Evolutionary conservation across 2,888 invertebrate species (phyloP).

Genomic region (Xanthia icteritia): DNA sequence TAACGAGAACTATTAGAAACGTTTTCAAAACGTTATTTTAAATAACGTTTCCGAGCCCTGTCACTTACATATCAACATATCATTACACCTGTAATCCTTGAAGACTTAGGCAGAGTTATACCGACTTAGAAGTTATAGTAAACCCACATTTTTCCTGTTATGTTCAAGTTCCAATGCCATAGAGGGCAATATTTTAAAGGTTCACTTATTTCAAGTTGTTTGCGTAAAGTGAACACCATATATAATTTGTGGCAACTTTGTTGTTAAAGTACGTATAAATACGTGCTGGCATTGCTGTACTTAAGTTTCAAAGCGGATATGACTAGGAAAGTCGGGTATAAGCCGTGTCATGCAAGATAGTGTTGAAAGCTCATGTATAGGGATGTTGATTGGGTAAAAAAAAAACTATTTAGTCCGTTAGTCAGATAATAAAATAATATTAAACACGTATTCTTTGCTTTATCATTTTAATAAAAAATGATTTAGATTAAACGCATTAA

Average conservation of each 20-base stretch:
- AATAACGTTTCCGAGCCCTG: too few relatives aligned
- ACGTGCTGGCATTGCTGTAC: conserved; percentile 21
- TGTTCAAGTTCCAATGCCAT: not conserved
- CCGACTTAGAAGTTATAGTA: too few relatives aligned
- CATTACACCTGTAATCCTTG: not conserved
- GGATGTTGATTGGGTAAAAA: too few relatives aligned
- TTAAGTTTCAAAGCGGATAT: conserved; percentile 41
- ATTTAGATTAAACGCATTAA: too few relatives aligned
- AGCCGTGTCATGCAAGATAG: conserved; percentile 1
- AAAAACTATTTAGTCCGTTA: too few relatives aligned
- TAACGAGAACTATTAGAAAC: too few relatives aligned
- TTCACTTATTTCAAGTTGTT: not conserved
- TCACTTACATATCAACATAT: not conserved
- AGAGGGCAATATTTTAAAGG: not conserved
- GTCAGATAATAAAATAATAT: too few relatives aligned
- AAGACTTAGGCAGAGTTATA: too few relatives aligned
- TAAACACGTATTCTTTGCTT: too few relatives aligned
- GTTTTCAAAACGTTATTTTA: too few relatives aligned
- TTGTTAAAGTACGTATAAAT: conserved; percentile 12
- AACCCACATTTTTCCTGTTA: not conserved
- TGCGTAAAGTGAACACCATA: conserved; percentile 2
- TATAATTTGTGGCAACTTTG: conserved; percentile 4
- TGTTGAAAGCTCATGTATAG: not conserved
- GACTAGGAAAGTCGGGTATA: not conserved
- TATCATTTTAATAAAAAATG: too few relatives aligned